Base-by-base conservation (phyloP, 2,797 vertebrate species). In the Oreochromis grahami region DNA sequence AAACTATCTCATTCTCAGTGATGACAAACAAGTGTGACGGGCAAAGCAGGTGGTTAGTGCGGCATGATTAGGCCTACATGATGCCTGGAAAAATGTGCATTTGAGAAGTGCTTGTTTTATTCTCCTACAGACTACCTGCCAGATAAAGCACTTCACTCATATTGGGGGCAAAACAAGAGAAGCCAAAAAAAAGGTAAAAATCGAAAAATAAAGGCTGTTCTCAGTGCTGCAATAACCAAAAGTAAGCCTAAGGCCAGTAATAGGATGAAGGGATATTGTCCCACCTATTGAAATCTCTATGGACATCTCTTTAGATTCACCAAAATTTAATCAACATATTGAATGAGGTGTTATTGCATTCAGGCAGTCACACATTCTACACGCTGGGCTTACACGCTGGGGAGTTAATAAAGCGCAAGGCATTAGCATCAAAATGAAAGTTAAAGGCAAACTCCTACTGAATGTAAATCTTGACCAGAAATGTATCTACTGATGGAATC, bases 351-450 rank as follows among this genome's bases (percentile, higher is more conserved):
- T 88, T 91, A 89, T 79, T 92, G 87, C 86, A 93, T 91, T 91
- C 81, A 79, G 79, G 72, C 85, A 55, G 82, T 70, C 36, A 41
- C 86, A 58, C 78, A 84, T 87, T 84, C 77, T 74, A 76, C 76
- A 78, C 12, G 63, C 81, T 74, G 24, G 82, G 65, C 90, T 91
- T 89, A 91, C 84, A 92, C 78, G 29, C 83, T 24, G 60, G 83
- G 77, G 84, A 89, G 87, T 90, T 93, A 89, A 89, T 88, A 92
- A 91, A 92, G 88, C 86, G 53, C 48, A 60, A 80, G 55, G 79
- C 84, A 91, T 93, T 93, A 91, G 89, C 93, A 91, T 93, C 90
- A 93, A 92, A 93, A 95, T 91, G 83, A 93, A 90, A 91, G 87
- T 91, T 92, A 85, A 93, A 94, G 81, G 52, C 48, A 92, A 92